Conservation (phyloP, 2,797 vertebrate species). For the Aldrovandia affinis region DNA sequence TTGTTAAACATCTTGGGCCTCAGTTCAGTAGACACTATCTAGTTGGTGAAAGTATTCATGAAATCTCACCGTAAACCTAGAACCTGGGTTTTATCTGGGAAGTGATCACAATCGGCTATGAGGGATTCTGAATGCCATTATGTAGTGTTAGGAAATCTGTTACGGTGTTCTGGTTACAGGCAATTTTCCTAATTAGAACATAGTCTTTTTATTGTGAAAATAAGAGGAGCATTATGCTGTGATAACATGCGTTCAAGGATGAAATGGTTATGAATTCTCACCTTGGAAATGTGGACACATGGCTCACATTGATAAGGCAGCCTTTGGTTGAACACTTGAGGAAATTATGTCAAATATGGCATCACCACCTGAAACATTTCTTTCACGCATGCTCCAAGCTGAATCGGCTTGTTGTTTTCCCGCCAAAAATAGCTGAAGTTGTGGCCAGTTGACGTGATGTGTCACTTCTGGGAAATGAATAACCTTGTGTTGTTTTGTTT, state of each 20-base stretch:
- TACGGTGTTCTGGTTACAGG: background rate
- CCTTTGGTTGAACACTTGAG: background rate
- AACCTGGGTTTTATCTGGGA: no score
- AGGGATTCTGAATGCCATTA: no score
- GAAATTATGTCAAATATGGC: background rate
- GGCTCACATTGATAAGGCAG: background rate
- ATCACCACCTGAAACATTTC: background rate
- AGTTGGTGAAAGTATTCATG: no score
- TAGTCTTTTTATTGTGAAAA: no score
- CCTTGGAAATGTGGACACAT: background rate
- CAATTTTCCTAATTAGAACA: no score
- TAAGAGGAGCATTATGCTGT: background rate
- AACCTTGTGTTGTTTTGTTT: background rate
- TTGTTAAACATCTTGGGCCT: background rate
- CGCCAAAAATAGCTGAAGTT: background rate
- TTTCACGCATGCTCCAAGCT: background rate
- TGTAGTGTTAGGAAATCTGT: background rate
- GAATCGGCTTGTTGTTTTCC: background rate
- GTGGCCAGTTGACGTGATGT: background rate
- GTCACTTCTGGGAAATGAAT: constrained; percentile 23
- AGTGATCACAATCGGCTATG: no score
- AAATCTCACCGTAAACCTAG: no score
- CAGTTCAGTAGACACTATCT: background rate
- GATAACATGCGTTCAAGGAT: background rate
- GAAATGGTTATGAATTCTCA: background rate